Percentiles rank a stretch among this genome's conserved stretches.
Evolutionary conservation across 2,888 invertebrate species (phyloP).

Genomic region (Cheiracanthium punctorium): DNA sequence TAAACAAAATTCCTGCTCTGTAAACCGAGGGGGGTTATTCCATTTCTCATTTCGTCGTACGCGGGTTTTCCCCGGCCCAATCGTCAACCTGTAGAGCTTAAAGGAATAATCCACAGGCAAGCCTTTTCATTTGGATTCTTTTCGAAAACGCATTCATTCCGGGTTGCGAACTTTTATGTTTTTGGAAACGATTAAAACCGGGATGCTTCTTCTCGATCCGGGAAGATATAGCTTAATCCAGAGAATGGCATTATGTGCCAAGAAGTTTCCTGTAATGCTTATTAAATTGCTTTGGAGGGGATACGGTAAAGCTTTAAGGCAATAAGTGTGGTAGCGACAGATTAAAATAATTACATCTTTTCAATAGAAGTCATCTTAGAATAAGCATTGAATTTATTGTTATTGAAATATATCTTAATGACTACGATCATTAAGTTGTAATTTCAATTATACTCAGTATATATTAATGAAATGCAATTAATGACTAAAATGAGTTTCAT

Average conservation of each 20-base stretch:
- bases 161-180: neutral
- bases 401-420: neutral
- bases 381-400: slow-evolving; percentile 5
- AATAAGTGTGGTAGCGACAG: neutral
- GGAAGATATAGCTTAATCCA: slow-evolving; percentile 32
- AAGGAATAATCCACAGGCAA: slow-evolving; percentile 26
- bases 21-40: slow-evolving; percentile 43
- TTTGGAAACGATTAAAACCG: slow-evolving; percentile 47
- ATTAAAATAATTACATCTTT: slow-evolving; percentile 39
- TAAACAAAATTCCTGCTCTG: slow-evolving; percentile 42
- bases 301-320: neutral
- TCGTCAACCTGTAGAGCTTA: slow-evolving; percentile 30
- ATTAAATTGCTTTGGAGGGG: slow-evolving; percentile 16
- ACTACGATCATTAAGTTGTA: neutral
- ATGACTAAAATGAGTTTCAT: too few relatives aligned
- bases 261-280: slow-evolving; percentile 14
- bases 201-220: slow-evolving; percentile 22
- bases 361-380: neutral
- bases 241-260: neutral
- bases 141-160: neutral
- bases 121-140: slow-evolving; percentile 21
- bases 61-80: slow-evolving; percentile 8
- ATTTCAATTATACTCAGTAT: neutral
- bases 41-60: slow-evolving; percentile 49
- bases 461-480: too few relatives aligned